phyloP scores from a whole-genome alignment of 2,888 invertebrate species.

The Synergus laeviventris region DNA sequence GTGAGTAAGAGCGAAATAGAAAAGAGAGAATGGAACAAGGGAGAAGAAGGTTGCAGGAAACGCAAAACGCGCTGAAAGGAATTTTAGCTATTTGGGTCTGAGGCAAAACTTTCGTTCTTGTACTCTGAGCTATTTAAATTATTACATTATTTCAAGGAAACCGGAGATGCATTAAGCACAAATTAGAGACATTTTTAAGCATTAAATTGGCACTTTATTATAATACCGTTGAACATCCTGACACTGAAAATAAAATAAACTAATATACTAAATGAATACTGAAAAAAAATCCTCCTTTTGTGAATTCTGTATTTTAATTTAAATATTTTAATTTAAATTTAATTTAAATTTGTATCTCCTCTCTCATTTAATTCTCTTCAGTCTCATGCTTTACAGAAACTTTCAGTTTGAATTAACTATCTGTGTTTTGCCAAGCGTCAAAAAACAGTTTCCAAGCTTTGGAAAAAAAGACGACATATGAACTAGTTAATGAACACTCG shows the following conservation, averaged over 20 bases:
- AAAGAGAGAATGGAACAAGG: background rate
- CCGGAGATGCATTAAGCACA: background rate
- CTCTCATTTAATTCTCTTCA: too few relatives aligned
- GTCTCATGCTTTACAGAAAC: too few relatives aligned
- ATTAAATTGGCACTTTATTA: background rate
- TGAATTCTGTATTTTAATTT: too few relatives aligned
- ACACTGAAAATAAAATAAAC: too few relatives aligned
- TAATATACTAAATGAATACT: too few relatives aligned
- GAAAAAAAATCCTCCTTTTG: too few relatives aligned
- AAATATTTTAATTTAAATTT: too few relatives aligned
- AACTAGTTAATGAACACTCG: background rate
- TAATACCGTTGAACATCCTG: too few relatives aligned
- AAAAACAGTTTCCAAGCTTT: background rate
- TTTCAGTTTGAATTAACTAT: too few relatives aligned
- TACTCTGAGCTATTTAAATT: background rate
- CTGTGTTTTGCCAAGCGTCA: background rate
- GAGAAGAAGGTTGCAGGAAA: slow-evolving; percentile 8
- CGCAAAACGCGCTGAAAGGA: slow-evolving; percentile 8
- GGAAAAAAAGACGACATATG: background rate
- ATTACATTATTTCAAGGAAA: slow-evolving; percentile 4
- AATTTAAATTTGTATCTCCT: too few relatives aligned
- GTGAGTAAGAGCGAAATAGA: slow-evolving; percentile 11
- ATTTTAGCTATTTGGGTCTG: slow-evolving; percentile 26
- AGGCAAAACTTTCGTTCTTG: slow-evolving; percentile 6
- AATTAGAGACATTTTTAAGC: too few relatives aligned